These are phyloP conservation scores for Heteronetta atricapilla DNA, from an alignment of 2,113 vertebrate species.

Conservation along the genomic window DNA sequence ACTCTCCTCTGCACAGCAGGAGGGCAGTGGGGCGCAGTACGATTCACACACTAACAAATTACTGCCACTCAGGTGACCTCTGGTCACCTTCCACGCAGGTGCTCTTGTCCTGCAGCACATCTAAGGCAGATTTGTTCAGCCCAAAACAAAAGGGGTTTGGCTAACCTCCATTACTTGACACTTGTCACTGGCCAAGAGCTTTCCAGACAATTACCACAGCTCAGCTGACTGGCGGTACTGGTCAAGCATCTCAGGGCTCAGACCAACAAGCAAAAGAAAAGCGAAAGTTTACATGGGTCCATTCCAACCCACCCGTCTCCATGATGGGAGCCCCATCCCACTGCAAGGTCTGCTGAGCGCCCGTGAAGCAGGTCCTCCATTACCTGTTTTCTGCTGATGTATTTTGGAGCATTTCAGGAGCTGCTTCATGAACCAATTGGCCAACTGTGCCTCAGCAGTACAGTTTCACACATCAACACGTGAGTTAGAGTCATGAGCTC, in stretches of 20 bases:
- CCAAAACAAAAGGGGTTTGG: not conserved
- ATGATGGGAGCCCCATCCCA: not conserved
- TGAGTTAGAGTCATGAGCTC: not conserved
- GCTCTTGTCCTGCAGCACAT: not conserved
- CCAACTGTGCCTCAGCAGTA: not conserved
- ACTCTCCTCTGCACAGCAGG: not conserved
- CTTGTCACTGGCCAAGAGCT: not conserved
- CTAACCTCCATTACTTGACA: not conserved
- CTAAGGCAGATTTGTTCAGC: not conserved
- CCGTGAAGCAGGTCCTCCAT: not conserved
- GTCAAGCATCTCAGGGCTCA: not conserved
- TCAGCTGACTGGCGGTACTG: not conserved
- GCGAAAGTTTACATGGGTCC: not conserved
- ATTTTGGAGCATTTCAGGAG: not conserved
- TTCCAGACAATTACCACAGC: not conserved
- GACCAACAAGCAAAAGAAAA: not conserved
- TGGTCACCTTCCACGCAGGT: not conserved
- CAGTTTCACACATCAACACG: accelerated
- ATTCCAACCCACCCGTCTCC: not conserved
- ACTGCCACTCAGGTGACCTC: not conserved
- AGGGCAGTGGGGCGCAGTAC: not conserved
- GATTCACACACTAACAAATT: not conserved
- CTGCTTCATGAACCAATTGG: not conserved
- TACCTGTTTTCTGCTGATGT: not conserved
- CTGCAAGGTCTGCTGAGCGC: not conserved